Evolutionary conservation across 2,888 invertebrate genomes (phyloP).

Genomic region (Oeneis ivallda): DNA sequence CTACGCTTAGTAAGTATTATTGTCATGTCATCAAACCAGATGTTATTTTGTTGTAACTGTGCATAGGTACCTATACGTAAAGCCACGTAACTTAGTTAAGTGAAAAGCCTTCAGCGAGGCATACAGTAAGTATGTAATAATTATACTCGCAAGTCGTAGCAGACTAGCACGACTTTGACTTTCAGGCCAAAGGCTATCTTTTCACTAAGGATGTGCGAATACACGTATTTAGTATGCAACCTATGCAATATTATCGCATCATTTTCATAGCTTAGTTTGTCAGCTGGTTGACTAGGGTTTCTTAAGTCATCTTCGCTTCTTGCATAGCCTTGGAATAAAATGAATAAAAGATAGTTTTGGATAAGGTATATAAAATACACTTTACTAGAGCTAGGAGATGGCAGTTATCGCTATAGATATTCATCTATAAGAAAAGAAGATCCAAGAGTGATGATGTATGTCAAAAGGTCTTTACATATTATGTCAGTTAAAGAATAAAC

Average conservation of each 20-base stretch:
- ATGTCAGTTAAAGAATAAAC: too few relatives aligned
- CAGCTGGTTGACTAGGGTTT: not conserved
- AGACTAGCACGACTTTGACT: not conserved
- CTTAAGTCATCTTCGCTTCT: not conserved
- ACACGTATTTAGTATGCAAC: not conserved
- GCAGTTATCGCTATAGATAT: too few relatives aligned
- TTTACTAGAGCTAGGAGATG: too few relatives aligned
- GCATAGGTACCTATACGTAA: not conserved
- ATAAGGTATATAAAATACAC: too few relatives aligned
- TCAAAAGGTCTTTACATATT: too few relatives aligned
- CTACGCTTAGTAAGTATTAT: constrained; percentile 1
- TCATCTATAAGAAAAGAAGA: too few relatives aligned
- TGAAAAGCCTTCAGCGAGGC: not conserved
- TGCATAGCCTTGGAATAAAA: too few relatives aligned
- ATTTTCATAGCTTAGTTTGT: not conserved
- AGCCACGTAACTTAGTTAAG: not conserved
- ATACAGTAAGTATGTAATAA: not conserved
- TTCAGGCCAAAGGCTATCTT: not conserved
- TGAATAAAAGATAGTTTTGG: too few relatives aligned
- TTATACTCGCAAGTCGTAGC: too few relatives aligned
- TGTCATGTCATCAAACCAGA: constrained; percentile 14
- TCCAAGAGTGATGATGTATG: too few relatives aligned
- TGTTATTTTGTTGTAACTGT: constrained; percentile 1
- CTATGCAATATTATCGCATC: not conserved
- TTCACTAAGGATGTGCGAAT: not conserved